phyloP scores from a whole-genome alignment of 2,797 vertebrate genomes.

The Paramormyrops hopkinsi region DNA sequence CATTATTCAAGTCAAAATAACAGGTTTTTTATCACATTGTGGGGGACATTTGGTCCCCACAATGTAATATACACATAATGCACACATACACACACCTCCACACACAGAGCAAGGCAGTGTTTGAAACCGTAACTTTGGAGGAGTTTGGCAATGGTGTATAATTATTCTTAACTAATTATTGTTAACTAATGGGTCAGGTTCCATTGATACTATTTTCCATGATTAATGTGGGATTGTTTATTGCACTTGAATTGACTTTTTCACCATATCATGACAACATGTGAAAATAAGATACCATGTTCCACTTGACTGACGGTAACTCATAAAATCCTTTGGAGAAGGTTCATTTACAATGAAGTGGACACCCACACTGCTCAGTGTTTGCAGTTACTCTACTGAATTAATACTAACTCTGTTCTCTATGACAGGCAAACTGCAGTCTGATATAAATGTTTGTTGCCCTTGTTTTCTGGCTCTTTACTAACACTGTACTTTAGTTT shows the following conservation, averaged over 20 bases:
- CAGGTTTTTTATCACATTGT: neutral
- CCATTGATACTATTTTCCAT: neutral
- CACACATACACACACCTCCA: neutral
- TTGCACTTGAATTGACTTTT: neutral
- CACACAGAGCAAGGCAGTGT: neutral
- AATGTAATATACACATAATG: neutral
- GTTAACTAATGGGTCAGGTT: neutral
- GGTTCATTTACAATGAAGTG: neutral
- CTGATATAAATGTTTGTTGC: neutral
- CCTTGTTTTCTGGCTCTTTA: neutral
- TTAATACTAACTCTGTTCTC: neutral
- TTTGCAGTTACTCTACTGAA: neutral
- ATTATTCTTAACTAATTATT: neutral
- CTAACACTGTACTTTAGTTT: neutral
- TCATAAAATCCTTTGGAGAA: neutral
- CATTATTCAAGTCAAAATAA: too few species aligned
- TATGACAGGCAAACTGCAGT: neutral
- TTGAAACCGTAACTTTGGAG: neutral
- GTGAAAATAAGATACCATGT: neutral
- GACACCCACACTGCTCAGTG: neutral
- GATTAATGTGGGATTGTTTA: neutral
- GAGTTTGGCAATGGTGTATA: neutral
- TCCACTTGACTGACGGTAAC: neutral
- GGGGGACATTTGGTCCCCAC: neutral
- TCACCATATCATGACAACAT: neutral